A percentile compares a stretch with the other conserved stretches of the same genome.
These are phyloP conservation scores for Percopsis omiscomaycus DNA, from an alignment of 2,797 vertebrate species.

Conservation along the genomic window DNA sequence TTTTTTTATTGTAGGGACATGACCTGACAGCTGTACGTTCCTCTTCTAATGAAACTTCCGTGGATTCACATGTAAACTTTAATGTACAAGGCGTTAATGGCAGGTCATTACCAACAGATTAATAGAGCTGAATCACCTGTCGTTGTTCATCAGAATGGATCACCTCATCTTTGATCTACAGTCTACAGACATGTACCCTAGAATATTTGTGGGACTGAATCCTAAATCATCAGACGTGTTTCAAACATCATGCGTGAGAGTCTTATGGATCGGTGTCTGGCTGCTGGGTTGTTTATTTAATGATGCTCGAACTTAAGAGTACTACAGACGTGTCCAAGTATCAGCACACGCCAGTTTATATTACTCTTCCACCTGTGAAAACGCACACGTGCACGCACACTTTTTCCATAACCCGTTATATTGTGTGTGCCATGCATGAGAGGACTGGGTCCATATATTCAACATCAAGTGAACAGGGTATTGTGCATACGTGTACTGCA, in stretches of 20 bases:
- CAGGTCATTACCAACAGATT: slow-evolving; percentile 29
- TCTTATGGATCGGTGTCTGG: too few relatives aligned
- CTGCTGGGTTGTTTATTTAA: too few relatives aligned
- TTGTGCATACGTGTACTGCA: slow-evolving; percentile 21
- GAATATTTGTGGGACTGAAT: slow-evolving; percentile 13
- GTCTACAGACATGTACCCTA: slow-evolving; percentile 25
- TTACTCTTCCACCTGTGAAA: slow-evolving; percentile 5
- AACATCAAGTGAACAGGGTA: background rate
- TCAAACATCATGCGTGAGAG: too few relatives aligned
- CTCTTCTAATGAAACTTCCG: slow-evolving; percentile 21
- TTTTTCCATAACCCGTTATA: slow-evolving; percentile 16
- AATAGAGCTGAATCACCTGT: slow-evolving; percentile 17
- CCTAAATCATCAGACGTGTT: slow-evolving; percentile 33
- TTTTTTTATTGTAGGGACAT: background rate
- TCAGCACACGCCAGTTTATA: background rate
- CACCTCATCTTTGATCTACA: slow-evolving; percentile 12
- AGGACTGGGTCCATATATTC: slow-evolving; percentile 23
- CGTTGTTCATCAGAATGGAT: slow-evolving; percentile 35
- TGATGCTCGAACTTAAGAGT: background rate
- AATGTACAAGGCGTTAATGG: slow-evolving; percentile 25
- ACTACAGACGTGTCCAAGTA: slow-evolving; percentile 59
- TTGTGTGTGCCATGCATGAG: slow-evolving; percentile 4
- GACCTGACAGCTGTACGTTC: slow-evolving; percentile 20
- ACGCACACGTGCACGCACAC: slow-evolving; percentile 9
- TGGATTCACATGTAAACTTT: slow-evolving; percentile 23